Evolutionary conservation across 2,113 vertebrate species (phyloP).

Genomic region (Myodes glareolus): DNA sequence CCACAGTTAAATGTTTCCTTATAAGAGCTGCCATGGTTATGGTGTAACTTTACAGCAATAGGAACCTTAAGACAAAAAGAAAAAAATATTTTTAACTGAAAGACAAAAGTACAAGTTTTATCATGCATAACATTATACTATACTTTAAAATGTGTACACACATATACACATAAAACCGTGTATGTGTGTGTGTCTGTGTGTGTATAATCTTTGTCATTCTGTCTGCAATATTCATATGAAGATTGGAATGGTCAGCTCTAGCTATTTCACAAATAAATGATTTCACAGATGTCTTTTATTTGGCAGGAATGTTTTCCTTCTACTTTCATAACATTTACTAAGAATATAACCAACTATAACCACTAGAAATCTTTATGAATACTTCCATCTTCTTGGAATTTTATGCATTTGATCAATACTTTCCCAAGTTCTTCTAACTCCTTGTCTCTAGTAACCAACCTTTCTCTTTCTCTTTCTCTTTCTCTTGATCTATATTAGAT

Average conservation of each 20-base stretch:
- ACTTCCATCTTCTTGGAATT: neutral
- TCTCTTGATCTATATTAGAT: neutral
- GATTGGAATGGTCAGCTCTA: neutral
- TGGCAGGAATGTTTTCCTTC: neutral
- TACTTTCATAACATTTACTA: neutral
- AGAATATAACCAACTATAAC: neutral
- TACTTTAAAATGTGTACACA: neutral
- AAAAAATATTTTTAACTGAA: neutral
- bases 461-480: neutral
- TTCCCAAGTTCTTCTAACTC: neutral
- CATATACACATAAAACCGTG: neutral
- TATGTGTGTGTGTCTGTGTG: neutral
- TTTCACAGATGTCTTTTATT: neutral
- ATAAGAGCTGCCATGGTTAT: neutral
- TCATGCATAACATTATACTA: neutral
- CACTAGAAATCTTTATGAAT: neutral
- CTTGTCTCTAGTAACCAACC: neutral
- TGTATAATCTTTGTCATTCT: neutral
- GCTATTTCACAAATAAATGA: neutral
- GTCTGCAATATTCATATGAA: neutral
- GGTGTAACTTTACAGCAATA: neutral
- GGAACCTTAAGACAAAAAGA: neutral
- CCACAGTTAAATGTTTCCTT: neutral
- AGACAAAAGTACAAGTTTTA: neutral
- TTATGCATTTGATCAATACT: neutral